These are phyloP conservation scores for Riparia riparia DNA, from an alignment of 2,113 vertebrate species.

Conservation along the genomic window DNA sequence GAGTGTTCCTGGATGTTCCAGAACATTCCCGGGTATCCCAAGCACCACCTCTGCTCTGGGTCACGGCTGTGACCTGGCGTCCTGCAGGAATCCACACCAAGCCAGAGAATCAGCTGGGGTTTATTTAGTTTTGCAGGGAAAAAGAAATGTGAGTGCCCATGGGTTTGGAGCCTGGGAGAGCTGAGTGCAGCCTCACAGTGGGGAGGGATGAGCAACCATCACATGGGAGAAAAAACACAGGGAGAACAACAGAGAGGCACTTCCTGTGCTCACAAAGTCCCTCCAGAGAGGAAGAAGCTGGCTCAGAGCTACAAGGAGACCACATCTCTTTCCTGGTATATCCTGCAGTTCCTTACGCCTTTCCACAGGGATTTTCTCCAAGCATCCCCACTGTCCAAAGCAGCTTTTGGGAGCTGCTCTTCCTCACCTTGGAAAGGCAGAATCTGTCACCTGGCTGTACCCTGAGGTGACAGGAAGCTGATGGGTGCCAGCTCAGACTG, in stretches of 20 bases:
- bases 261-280: neutral
- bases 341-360: accelerated
- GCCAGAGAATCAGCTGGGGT: neutral
- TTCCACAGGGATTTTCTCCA: neutral
- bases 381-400: neutral
- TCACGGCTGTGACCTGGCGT: neutral
- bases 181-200: neutral
- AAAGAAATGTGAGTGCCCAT: neutral
- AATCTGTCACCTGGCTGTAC: neutral
- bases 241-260: neutral
- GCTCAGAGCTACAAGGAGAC: neutral
- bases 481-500: neutral
- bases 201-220: neutral
- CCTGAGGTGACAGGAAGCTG: neutral
- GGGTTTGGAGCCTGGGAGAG: neutral
- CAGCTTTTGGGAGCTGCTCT: neutral
- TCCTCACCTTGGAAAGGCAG: neutral
- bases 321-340: neutral
- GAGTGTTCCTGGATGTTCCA: neutral
- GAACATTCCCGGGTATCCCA: neutral
- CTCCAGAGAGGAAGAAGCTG: neutral
- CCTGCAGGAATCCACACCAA: neutral
- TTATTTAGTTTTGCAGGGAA: slow-evolving; percentile 11
- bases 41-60: neutral
- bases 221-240: neutral